Evolutionary conservation across 1,140 invertebrate genomes (phyloP).

Genomic region (Drosophila navojoa): DNA sequence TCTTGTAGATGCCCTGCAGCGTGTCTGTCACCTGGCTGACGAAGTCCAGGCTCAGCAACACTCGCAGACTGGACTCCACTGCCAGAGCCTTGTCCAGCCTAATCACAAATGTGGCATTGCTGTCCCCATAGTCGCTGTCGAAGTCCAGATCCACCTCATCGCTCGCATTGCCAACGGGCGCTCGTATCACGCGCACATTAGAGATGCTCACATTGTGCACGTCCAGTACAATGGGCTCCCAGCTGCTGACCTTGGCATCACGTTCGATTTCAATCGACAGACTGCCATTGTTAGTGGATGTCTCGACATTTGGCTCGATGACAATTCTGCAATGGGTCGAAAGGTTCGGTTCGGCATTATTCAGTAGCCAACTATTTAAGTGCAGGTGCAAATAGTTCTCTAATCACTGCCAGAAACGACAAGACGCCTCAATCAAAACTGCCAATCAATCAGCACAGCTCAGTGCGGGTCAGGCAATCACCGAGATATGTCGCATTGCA

Average conservation of each 20-base stretch:
- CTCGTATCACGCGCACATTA: constrained; percentile 71
- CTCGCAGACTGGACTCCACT: constrained; percentile 36
- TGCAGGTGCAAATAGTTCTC: constrained; percentile 41
- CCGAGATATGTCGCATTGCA: not conserved
- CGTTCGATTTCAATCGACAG: constrained; percentile 71
- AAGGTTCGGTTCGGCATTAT: constrained; percentile 14
- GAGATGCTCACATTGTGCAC: constrained; percentile 77
- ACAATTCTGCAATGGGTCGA: constrained; percentile 58
- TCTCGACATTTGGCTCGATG: constrained; percentile 74
- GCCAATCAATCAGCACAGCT: constrained; percentile 68
- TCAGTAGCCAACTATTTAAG: constrained; percentile 21
- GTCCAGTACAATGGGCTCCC: constrained; percentile 80
- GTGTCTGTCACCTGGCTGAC: constrained; percentile 87
- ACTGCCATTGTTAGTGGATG: constrained; percentile 72
- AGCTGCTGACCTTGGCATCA: constrained; percentile 62
- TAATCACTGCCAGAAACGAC: constrained; percentile 65
- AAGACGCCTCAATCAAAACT: constrained; percentile 61
- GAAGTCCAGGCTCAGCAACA: constrained; percentile 86
- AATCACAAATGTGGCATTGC: constrained; percentile 75
- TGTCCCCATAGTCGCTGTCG: constrained; percentile 71
- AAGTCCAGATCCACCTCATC: constrained; percentile 76
- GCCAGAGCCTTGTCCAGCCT: constrained; percentile 47
- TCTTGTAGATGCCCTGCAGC: constrained; percentile 91
- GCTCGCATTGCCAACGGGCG: constrained; percentile 21
- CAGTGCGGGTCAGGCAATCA: constrained; percentile 13